These are phyloP conservation scores for Pteropus alecto DNA, from an alignment of 2,113 vertebrate species.

Conservation along the genomic window DNA sequence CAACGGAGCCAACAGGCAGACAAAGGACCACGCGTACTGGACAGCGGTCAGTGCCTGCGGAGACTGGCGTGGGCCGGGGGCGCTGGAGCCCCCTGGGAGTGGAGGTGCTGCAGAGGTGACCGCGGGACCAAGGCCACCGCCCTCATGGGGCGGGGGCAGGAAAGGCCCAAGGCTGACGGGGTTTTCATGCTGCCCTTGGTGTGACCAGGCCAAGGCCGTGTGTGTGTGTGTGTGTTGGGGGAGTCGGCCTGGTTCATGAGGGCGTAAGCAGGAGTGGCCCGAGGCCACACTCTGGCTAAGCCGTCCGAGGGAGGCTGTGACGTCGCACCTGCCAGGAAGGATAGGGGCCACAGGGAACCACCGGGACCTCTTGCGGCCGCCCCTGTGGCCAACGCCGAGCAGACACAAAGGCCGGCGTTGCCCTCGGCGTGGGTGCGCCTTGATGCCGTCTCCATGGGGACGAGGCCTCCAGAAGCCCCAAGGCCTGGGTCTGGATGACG, in stretches of 20 bases:
- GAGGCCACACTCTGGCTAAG: not conserved
- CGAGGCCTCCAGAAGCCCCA: not conserved
- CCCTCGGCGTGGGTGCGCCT: not conserved
- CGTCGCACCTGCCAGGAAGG: not conserved
- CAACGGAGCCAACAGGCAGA: not conserved
- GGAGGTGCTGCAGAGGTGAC: not conserved
- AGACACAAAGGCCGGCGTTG: not conserved
- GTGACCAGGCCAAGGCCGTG: no score
- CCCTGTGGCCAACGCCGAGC: not conserved
- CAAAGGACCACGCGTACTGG: no score
- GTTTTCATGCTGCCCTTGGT: no score
- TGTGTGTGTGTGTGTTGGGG: not conserved
- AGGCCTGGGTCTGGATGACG: not conserved
- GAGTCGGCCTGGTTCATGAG: not conserved
- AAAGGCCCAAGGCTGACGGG: no score
- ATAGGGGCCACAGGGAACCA: not conserved
- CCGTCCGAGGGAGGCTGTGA: not conserved
- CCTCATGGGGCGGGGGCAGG: no score
- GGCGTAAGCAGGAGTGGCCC: not conserved
- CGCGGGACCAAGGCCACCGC: rapidly evolving
- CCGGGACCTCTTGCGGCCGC: not conserved
- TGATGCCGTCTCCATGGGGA: not conserved
- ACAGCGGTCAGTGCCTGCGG: no score
- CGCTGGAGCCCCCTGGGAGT: not conserved
- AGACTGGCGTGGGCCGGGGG: not conserved